Evolutionary conservation across 1,140 invertebrate species (phyloP).

Genomic region (Callitettix versicolor): DNA sequence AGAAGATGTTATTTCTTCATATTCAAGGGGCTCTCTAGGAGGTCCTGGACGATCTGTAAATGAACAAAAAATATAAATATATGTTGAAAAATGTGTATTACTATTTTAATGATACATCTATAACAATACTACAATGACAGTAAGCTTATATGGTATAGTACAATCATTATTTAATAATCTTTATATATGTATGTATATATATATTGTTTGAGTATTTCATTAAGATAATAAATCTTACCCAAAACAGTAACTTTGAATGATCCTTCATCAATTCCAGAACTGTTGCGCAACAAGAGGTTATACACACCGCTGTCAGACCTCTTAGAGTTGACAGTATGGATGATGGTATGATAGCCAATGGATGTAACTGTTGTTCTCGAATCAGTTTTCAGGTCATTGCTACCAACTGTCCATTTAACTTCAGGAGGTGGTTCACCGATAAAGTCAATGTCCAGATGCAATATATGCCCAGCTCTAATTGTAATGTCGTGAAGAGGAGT

Average conservation of each 20-base stretch:
- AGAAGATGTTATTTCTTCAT: slow-evolving; percentile 87
- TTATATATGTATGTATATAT: not conserved
- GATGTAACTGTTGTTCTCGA: slow-evolving; percentile 77
- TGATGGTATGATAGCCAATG: slow-evolving; percentile 81
- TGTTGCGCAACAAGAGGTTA: slow-evolving; percentile 70
- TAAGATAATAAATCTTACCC: slow-evolving; percentile 32
- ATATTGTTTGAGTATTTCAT: not conserved
- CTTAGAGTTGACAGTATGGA: slow-evolving; percentile 82
- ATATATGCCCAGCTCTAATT: slow-evolving; percentile 83
- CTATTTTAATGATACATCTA: not conserved
- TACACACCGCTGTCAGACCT: slow-evolving; percentile 76
- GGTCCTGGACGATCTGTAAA: slow-evolving; percentile 65
- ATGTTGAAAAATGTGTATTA: no score
- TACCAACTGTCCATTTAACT: slow-evolving; percentile 71
- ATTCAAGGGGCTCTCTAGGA: slow-evolving; percentile 78
- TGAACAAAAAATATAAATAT: slow-evolving; percentile 16
- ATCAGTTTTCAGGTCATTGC: slow-evolving; percentile 58
- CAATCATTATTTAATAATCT: not conserved
- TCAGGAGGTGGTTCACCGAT: slow-evolving; percentile 82
- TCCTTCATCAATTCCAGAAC: slow-evolving; percentile 80
- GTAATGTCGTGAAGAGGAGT: slow-evolving; percentile 78
- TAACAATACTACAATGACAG: no score
- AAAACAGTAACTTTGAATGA: slow-evolving; percentile 82
- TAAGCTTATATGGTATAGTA: not conserved
- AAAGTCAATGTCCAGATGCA: slow-evolving; percentile 87